Evolutionary conservation across 2,113 vertebrate genomes (phyloP).

Genomic region (Mionectes macconnelli): DNA sequence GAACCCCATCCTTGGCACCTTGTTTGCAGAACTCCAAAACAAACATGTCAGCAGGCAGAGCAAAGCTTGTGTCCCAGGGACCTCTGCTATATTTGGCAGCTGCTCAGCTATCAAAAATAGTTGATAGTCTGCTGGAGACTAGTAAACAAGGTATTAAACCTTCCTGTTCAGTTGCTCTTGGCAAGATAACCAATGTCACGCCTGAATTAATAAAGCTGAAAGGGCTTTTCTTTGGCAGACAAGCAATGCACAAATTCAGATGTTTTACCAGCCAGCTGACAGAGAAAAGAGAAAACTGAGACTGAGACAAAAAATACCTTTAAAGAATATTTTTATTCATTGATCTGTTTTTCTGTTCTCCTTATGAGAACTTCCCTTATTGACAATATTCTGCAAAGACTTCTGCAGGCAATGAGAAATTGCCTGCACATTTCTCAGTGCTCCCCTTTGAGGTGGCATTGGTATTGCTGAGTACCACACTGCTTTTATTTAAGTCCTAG

Average conservation of each 20-base stretch:
- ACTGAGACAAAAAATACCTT: background rate
- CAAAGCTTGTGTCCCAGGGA: background rate
- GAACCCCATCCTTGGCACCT: background rate
- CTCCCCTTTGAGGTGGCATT: background rate
- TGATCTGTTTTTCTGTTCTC: background rate
- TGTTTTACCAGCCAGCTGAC: conserved; percentile 2
- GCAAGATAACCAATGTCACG: background rate
- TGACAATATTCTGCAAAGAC: background rate
- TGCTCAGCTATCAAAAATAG: conserved; percentile 15
- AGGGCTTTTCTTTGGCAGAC: conserved; percentile 2
- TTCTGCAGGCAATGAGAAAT: background rate
- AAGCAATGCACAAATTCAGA: background rate
- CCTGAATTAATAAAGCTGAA: conserved; percentile 48
- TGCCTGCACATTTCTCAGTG: background rate
- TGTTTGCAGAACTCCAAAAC: background rate
- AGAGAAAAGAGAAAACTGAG: background rate
- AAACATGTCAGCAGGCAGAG: background rate
- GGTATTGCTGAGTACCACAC: background rate
- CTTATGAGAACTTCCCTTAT: background rate
- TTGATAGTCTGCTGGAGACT: conserved; percentile 3
- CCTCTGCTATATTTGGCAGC: conserved; percentile 41
- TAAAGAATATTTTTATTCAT: background rate
- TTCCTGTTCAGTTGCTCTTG: conserved; percentile 46
- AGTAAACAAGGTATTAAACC: conserved; percentile 60
- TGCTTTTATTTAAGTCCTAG: background rate